phyloP scores from a whole-genome alignment of 2,888 invertebrate species.

The Hermaeophaga mercurialis region DNA sequence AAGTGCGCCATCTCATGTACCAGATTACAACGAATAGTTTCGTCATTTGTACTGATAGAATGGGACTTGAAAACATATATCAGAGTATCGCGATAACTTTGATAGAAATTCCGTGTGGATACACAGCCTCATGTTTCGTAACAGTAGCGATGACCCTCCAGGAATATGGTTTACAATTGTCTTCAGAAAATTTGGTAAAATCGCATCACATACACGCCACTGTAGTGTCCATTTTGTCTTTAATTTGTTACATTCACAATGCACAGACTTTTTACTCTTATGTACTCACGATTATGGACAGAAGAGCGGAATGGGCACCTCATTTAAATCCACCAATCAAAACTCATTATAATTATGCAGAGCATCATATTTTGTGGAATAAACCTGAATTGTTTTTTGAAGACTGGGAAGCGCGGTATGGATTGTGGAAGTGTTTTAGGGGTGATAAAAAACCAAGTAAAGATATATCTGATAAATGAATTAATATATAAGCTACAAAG shows the following conservation, averaged over 20 bases:
- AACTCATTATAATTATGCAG: slow-evolving; percentile 60
- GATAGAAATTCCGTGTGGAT: slow-evolving; percentile 66
- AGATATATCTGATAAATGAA: no score
- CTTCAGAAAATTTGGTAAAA: slow-evolving; percentile 50
- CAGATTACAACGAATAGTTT: slow-evolving; percentile 22
- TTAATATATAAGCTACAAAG: no score
- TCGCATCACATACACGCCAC: slow-evolving; percentile 65
- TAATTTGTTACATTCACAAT: slow-evolving; percentile 67
- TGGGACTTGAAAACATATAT: slow-evolving; percentile 63
- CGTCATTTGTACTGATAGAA: slow-evolving; percentile 34
- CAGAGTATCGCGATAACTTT: slow-evolving; percentile 62
- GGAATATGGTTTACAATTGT: slow-evolving; percentile 59
- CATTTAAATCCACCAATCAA: slow-evolving; percentile 68
- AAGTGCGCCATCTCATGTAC: slow-evolving; percentile 60
- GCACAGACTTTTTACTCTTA: slow-evolving; percentile 64
- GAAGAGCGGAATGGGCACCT: slow-evolving; percentile 66
- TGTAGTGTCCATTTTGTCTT: slow-evolving; percentile 65
- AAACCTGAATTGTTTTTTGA: slow-evolving; percentile 68
- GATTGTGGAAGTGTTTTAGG: slow-evolving; percentile 66
- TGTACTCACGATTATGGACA: slow-evolving; percentile 62
- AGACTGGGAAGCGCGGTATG: slow-evolving; percentile 69
- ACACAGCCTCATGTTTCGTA: slow-evolving; percentile 64
- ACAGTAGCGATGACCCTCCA: slow-evolving; percentile 68
- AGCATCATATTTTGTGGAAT: slow-evolving; percentile 65
- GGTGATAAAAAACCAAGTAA: no score